Base-by-base conservation (phyloP, 2,797 vertebrate species). In the Coracias cyanogaster region DNA sequence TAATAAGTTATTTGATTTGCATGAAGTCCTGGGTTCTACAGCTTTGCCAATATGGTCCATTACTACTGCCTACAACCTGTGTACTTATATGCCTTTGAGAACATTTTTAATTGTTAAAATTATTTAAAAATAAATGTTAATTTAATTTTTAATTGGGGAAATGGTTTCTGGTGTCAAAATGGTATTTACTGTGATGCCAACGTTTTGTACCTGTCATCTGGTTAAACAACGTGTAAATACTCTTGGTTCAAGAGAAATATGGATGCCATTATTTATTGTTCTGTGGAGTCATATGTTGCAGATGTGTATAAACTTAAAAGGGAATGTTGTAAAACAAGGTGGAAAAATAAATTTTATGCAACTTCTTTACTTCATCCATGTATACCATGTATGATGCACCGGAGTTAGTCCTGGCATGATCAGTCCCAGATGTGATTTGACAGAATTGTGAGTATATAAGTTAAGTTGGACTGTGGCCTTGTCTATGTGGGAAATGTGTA, bases 191-290 rank as follows among this genome's bases (percentile, higher is more conserved):
- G 94, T 93, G 71, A 84, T 95, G 88, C 83, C 26, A 3, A 95
- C 95, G 78, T 95, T 96, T 96, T 96, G 95, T 97, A 96, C 89
- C 79, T 97, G 91, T 97, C 95, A 92, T 90, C 86, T 86, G 96
- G 96, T 96, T 94, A 97, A 95, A 90, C 55, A 86, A 92, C 45
- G 80, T 98, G 98, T 98, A 98, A 97, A 98, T 98, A 98, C 97
- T 92, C 91, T 95, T 95, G 86, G 92, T 85, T 87, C 95, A 78
- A 92, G 87, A 92, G 86, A 93, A 89, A 93, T 52, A 73, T 22
- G 82, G 95, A 93, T 94, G 94, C 94, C 61, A 82, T 98, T 97
- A 98, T 98, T 98, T 99, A 98, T 99, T 98, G 97, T 98, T 98
- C 66, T 98, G 97, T 96, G 95, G 96, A 94, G 80, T 96, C 98